These are phyloP conservation scores for Cepaea hortensis DNA, from an alignment of 2,888 invertebrate species.

Conservation along the genomic window DNA sequence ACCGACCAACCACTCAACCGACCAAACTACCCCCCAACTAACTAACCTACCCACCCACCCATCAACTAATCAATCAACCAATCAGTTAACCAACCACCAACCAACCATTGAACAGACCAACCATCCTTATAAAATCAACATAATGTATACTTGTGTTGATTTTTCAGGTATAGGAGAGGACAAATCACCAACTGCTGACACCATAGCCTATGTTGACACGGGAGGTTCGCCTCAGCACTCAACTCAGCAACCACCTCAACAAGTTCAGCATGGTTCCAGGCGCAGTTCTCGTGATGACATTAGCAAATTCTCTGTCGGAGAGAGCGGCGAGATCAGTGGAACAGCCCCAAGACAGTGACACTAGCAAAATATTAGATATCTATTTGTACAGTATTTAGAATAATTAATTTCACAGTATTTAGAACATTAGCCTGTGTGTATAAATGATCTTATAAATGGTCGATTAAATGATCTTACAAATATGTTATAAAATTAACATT, in stretches of 20 bases:
- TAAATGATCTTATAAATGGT: neutral
- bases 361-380: conserved; percentile 10
- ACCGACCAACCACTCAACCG: too few species aligned
- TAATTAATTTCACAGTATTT: neutral
- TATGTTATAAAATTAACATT: too few species aligned
- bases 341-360: conserved; percentile 33
- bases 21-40: too few species aligned
- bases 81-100: too few species aligned
- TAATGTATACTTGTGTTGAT: neutral
- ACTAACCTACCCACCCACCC: too few species aligned
- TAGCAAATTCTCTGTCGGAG: neutral
- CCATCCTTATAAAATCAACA: too few species aligned
- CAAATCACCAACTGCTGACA: conserved; percentile 55
- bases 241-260: neutral
- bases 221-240: conserved; percentile 33
- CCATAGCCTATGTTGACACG: conserved; percentile 53
- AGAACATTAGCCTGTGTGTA: neutral
- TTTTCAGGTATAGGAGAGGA: conserved; percentile 46
- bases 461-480: too few species aligned
- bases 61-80: too few species aligned
- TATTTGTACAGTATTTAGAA: neutral
- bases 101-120: too few species aligned
- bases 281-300: conserved; percentile 14
- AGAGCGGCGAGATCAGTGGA: neutral
- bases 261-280: neutral